Base-by-base conservation (phyloP, 2,888 invertebrate genomes). In the Chalcis sispes region DNA sequence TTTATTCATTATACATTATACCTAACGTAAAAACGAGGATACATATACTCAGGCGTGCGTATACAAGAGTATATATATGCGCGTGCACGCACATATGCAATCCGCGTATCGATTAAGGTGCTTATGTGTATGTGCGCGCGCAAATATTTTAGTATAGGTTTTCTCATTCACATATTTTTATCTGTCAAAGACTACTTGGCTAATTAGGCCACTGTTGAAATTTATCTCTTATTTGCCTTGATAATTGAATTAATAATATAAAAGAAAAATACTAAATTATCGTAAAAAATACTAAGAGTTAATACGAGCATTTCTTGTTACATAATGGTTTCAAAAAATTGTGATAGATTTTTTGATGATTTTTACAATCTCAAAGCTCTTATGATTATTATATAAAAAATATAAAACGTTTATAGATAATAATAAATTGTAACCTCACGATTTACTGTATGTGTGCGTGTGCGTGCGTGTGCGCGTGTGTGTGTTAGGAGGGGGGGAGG, bases 321-420 rank as follows among this genome's bases (percentile, higher is more conserved):
- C 86, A 86, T 88, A 86, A 88, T 87, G 87, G 88, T 88, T n/a
- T n/a, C n/a, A n/a, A n/a, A n/a, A n/a, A 88, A 91, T 91, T 91
- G 91, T 92, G 91, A 92, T 92, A 91, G 91, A 91, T 90, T 91
- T 91, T 92, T 92, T 91, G 91, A 92, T 91, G 90, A 91, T 92
- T 92, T 91, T 92, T 92, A 92, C 91, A 92, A 91, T 91, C 91
- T 91, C 91, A 89, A 89, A 88, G 87, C 74, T 77, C 77, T 77
- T 86, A 74, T 79, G 69, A 79, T 77, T 65, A 76, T 89, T 88
- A 88, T 85, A 88, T 89, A 85, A 50, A 20, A 18, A 20, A 50
- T n/a, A 36, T 36, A 13, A 79, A 82, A 78, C n/a, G n/a, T n/a
- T n/a, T n/a, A n/a, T n/a, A n/a, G n/a, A 79, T 72, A 83, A 80